A percentile compares a stretch with the other conserved stretches of the same genome.
These are phyloP conservation scores for Porites divaricata DNA, from an alignment of 92 coral and sea anemone species.

Conservation along the genomic window DNA sequence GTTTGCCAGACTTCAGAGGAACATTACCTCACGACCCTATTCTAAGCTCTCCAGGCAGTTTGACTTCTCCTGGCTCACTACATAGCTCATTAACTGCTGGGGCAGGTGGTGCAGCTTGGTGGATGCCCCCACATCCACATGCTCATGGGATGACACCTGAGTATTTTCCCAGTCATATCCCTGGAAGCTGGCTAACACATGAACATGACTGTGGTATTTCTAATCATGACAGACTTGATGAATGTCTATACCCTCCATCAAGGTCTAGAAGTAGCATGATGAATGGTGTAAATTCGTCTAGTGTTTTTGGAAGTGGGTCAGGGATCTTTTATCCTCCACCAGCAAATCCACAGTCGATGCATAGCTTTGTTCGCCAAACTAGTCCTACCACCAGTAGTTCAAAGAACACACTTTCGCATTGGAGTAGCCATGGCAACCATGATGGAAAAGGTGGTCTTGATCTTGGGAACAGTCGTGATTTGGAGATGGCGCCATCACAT, in stretches of 20 bases:
- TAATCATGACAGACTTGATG: slow-evolving; percentile 75
- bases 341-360: slow-evolving; percentile 79
- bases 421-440: slow-evolving; percentile 80
- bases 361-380: slow-evolving; percentile 76
- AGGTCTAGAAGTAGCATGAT: slow-evolving; percentile 63
- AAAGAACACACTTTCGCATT: slow-evolving; percentile 40
- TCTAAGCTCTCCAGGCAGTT: slow-evolving; percentile 75
- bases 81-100: slow-evolving; percentile 84
- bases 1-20: slow-evolving; percentile 73
- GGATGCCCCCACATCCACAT: slow-evolving; percentile 93
- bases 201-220: slow-evolving; percentile 88
- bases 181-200: slow-evolving; percentile 91
- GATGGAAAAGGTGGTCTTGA: slow-evolving; percentile 75
- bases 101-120: slow-evolving; percentile 88
- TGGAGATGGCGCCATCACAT: slow-evolving; percentile 63
- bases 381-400: slow-evolving; percentile 54
- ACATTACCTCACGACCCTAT: slow-evolving; percentile 83
- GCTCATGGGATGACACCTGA: slow-evolving; percentile 85
- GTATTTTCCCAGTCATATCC: slow-evolving; percentile 76
- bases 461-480: slow-evolving; percentile 74
- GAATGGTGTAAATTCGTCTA: slow-evolving; percentile 70
- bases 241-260: slow-evolving; percentile 66
- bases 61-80: slow-evolving; percentile 82
- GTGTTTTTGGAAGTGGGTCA: slow-evolving; percentile 80
- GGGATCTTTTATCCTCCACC: slow-evolving; percentile 90